These are phyloP conservation scores for Eudyptes chrysolophus DNA, from an alignment of 2,113 vertebrate species.

Conservation along the genomic window DNA sequence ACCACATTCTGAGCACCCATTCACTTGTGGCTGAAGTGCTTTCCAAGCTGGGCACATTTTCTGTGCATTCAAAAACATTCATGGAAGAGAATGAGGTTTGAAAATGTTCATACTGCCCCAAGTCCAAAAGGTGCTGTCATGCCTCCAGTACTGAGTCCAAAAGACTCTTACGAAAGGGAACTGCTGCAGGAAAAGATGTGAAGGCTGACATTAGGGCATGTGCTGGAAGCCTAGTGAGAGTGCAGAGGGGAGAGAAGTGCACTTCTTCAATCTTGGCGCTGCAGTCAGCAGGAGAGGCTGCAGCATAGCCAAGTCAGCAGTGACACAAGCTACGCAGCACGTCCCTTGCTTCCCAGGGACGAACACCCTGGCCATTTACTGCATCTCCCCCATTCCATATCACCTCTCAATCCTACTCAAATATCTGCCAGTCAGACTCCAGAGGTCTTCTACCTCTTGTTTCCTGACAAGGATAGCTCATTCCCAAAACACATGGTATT, in stretches of 20 bases:
- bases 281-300: background rate
- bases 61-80: background rate
- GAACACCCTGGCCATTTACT: background rate
- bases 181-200: background rate
- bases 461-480: background rate
- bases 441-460: background rate
- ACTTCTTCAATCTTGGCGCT: background rate
- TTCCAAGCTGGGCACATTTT: background rate
- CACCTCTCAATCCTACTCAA: background rate
- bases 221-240: background rate
- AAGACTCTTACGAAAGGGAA: background rate
- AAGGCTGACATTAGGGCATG: background rate
- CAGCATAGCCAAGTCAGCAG: background rate
- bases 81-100: background rate
- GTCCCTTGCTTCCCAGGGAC: background rate
- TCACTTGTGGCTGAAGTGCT: background rate
- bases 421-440: background rate
- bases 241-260: background rate
- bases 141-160: background rate
- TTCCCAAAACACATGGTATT: background rate
- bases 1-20: background rate
- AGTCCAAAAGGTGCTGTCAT: background rate
- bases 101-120: background rate
- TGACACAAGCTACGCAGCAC: background rate
- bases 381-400: background rate